Evolutionary conservation across 2,888 invertebrate genomes (phyloP).

Genomic region (Cephus rjabovi): DNA sequence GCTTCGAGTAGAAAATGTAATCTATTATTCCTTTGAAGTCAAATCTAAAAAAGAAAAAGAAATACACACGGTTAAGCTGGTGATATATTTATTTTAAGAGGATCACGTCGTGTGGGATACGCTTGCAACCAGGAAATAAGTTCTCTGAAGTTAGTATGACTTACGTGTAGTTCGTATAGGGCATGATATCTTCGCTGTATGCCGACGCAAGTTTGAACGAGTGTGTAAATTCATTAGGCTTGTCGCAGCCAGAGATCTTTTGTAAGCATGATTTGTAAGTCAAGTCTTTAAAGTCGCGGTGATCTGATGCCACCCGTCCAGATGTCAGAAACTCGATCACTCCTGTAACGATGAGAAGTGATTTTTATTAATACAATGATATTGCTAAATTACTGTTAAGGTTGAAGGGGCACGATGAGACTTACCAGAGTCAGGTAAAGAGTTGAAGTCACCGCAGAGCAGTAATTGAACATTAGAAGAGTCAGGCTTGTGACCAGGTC

Average conservation of each 20-base stretch:
- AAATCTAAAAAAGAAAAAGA: conserved; percentile 75
- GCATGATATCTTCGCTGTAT: conserved; percentile 96
- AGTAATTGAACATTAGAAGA: conserved; percentile 88
- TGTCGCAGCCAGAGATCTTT: conserved; percentile 88
- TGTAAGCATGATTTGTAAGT: conserved; percentile 92
- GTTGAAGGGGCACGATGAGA: neutral
- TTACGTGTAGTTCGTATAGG: conserved; percentile 98
- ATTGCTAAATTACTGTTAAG: too few species aligned
- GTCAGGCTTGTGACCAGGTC: conserved; percentile 79
- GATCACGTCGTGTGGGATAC: neutral
- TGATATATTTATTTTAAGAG: neutral
- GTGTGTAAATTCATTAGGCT: conserved; percentile 91
- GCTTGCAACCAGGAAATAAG: neutral
- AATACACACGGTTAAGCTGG: neutral
- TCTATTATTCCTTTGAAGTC: conserved; percentile 99
- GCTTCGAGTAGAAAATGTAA: conserved; percentile 98
- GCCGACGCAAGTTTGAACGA: conserved; percentile 95
- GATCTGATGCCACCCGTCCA: conserved; percentile 90
- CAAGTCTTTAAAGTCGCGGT: conserved; percentile 96
- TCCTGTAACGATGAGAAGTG: conserved; percentile 70
- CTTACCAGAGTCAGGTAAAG: conserved; percentile 92
- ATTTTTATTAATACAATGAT: neutral
- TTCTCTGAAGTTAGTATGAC: conserved; percentile 54
- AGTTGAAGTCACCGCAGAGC: conserved; percentile 98
- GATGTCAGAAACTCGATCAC: conserved; percentile 95